Evolutionary conservation across 2,888 invertebrate genomes (phyloP).

Genomic region (Cephus pygmeus): DNA sequence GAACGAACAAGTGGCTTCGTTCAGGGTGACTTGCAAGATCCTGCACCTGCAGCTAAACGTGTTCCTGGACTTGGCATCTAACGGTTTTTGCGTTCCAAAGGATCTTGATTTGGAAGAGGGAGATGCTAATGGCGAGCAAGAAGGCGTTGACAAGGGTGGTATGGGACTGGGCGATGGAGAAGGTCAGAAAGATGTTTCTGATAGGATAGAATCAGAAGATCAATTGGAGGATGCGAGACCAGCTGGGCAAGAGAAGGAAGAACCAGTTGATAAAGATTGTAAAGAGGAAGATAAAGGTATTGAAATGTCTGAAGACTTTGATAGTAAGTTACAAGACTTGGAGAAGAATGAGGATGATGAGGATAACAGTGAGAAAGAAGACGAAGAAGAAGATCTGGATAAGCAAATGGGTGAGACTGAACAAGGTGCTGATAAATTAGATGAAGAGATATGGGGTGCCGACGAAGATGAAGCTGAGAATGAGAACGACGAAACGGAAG

Average conservation of each 20-base stretch:
- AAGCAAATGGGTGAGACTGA: conserved; percentile 98
- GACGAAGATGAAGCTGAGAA: conserved; percentile 81
- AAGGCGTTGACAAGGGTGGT: conserved; percentile 74
- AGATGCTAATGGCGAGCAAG: conserved; percentile 69
- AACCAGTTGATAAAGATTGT: conserved; percentile 79
- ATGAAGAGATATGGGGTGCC: conserved; percentile 86
- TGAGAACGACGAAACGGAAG: conserved; percentile 71
- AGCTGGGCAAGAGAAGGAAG: conserved; percentile 79
- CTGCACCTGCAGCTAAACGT: conserved; percentile 84
- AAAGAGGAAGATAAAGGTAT: conserved; percentile 92
- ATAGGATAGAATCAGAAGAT: conserved; percentile 91
- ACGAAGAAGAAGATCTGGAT: conserved; percentile 83
- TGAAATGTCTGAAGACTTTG: conserved; percentile 97
- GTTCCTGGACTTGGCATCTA: conserved; percentile 84
- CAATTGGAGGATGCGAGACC: conserved; percentile 91
- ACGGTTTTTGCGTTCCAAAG: conserved; percentile 93
- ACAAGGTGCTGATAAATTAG: conserved; percentile 83
- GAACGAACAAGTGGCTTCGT: conserved; percentile 81
- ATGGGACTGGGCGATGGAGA: conserved; percentile 94
- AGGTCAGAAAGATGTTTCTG: conserved; percentile 95
- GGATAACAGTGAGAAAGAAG: conserved; percentile 72
- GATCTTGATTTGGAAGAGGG: conserved; percentile 83
- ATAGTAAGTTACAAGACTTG: conserved; percentile 85
- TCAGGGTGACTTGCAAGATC: conserved; percentile 85
- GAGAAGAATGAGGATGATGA: conserved; percentile 74